Evolutionary conservation across 1,140 invertebrate species (phyloP).

Genomic region (Gryllus bimaculatus): DNA sequence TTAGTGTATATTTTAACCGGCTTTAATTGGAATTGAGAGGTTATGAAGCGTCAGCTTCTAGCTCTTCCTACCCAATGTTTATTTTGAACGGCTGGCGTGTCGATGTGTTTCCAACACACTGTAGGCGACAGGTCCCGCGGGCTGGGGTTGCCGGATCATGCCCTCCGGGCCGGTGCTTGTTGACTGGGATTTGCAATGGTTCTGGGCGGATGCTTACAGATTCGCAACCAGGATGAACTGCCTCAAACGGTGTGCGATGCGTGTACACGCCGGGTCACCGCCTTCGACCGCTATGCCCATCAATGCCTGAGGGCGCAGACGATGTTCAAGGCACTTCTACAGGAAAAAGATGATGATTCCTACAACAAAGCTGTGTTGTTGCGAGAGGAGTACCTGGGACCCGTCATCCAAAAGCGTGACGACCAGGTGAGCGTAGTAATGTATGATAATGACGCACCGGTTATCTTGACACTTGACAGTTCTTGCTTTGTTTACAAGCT

Average conservation of each 20-base stretch:
- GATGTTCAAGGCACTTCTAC: slow-evolving; percentile 11
- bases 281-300: slow-evolving; percentile 17
- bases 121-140: background rate
- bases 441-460: too few species aligned
- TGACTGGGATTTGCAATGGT: too few species aligned
- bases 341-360: background rate
- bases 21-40: background rate
- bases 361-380: slow-evolving; percentile 14
- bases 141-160: background rate
- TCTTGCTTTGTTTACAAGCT: too few species aligned
- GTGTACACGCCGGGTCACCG: slow-evolving; percentile 8
- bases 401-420: background rate
- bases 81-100: background rate
- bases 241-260: slow-evolving; percentile 12
- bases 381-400: slow-evolving; percentile 12
- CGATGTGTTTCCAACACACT: background rate
- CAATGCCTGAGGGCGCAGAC: slow-evolving; percentile 16
- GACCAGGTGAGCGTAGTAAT: background rate
- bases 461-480: too few species aligned
- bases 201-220: background rate
- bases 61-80: background rate
- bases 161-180: too few species aligned
- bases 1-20: too few species aligned
- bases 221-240: slow-evolving; percentile 16
- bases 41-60: background rate